Base-by-base conservation (phyloP, 2,888 invertebrate genomes). In the Agapostemon virescens region DNA sequence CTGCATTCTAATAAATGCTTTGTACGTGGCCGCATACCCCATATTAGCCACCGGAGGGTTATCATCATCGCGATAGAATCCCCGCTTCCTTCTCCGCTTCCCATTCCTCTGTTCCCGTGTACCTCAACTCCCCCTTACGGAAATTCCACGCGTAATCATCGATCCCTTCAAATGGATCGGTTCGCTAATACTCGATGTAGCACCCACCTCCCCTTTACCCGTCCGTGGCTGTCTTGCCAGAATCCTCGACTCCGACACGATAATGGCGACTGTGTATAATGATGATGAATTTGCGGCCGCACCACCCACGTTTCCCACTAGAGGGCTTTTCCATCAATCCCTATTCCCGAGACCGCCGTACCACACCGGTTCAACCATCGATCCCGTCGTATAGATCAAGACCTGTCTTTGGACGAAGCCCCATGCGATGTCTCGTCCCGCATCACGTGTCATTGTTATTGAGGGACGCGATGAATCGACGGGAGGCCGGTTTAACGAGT, bases 1-100 rank as follows among this genome's bases (percentile, higher is more conserved):
- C 26, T 79, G 72, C 71, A 79, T 79, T 79, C 71, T 68, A 79
- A 67, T 61, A 64, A 71, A 71, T 45, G 71, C 52, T 64, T 63
- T 45, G 26, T 23, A 6, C 38, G 23, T 20, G n/a, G n/a, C n/a
- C 33, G 42, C 33, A 15, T 26, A 55, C 55, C 49, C 30, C n/a
- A 40, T 42, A 61, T 61, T 58, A 61, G 40, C 61, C 42, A 61
- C 40, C 42, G 3, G 26, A 40, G 49, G 38, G 49, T 61, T 49
- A 26, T 42, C 45, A 26, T 49, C 67, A 68, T 38, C 49, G 58
- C 36, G 38, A 67, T 74, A 30, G 38, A 15, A 45, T 58, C 23
- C 30, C 33, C 36, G 36, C 36, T 36, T 36, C 63, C 36, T 63
- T 36, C 36, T 36, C n/a, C 36, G 11, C 33, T 33, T 33, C 33